phyloP scores from a whole-genome alignment of 2,888 invertebrate species.

The Lepidocyrtoides sp. region DNA sequence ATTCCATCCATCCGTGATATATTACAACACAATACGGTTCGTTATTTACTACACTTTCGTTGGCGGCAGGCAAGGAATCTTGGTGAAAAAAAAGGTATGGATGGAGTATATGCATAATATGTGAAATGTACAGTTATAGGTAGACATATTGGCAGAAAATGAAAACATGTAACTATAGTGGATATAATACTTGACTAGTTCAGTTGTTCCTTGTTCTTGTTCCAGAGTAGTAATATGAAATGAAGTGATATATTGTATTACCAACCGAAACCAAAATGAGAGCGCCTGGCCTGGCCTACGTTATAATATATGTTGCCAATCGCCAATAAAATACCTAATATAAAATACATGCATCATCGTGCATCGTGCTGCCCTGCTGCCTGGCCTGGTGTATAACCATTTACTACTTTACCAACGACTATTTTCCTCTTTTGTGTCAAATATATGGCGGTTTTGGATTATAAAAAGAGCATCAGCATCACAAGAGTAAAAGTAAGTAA shows the following conservation, averaged over 20 bases:
- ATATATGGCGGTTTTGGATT: slow-evolving; percentile 51
- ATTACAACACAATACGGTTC: slow-evolving; percentile 70
- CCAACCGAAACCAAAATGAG: slow-evolving; percentile 16
- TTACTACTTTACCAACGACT: slow-evolving; percentile 31
- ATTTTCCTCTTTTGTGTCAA: slow-evolving; percentile 21
- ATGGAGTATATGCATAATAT: too few relatives aligned
- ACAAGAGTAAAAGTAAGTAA: slow-evolving; percentile 56
- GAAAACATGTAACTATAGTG: too few relatives aligned
- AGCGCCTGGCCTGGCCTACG: slow-evolving; percentile 1
- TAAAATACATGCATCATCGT: not conserved
- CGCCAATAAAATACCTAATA: slow-evolving; percentile 50
- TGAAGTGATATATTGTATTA: slow-evolving; percentile 65
- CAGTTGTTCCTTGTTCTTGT: not conserved
- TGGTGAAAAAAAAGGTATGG: not conserved
- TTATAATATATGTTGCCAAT: slow-evolving; percentile 60
- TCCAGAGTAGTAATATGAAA: not conserved
- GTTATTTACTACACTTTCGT: slow-evolving; percentile 44
- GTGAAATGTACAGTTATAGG: too few relatives aligned
- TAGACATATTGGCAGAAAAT: too few relatives aligned
- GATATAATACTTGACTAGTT: too few relatives aligned
- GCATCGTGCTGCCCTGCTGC: too few relatives aligned
- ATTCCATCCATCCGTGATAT: slow-evolving; percentile 70
- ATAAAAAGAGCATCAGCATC: slow-evolving; percentile 55
- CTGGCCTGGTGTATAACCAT: not conserved
- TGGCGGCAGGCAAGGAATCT: not conserved